Base-by-base conservation (phyloP, 2,113 vertebrate species). In the Cephalopholis sonnerati region DNA sequence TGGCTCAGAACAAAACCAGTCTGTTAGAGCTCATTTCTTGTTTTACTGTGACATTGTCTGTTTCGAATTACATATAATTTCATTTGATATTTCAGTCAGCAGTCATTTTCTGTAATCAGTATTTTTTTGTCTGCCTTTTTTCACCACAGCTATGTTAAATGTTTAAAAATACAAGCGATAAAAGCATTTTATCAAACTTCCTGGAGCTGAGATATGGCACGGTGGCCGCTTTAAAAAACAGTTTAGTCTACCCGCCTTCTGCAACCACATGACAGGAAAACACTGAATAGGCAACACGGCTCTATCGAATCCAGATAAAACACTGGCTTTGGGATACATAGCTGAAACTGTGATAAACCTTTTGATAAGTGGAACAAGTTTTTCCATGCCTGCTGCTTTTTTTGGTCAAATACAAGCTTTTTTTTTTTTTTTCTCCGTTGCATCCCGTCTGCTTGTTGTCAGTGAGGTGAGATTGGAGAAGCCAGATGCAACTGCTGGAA, bases 401-500 rank as follows among this genome's bases (percentile, higher is more conserved):
- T 68, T 20, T 32, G 5, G 3, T 24, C 32, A 15, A 65, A 17
- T 2, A 46, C 1, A 1, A 62, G 71, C 5, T 7, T 36, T 65
- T 59, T 62, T 76, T 67, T 7, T 36, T 65, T 59, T 62, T 76
- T 67, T 22, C 53, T 12, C 64, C 16, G 7, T 5, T 73, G 62
- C 76, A 69, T 75, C 76, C 72, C 13, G 51, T 27, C 71, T 70
- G 71, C 77, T 80, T 4, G 69, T 70, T 87, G 78, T 82, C 74
- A 50, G 50, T 13, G 68, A 27, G 32, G 57, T 53, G 46, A 50
- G 81, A 66, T 76, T 70, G 58, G 57, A 78, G 73, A 87, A 76
- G 83, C 81, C 90, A 89, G 87, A 84, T 89, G 89, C 64, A 73
- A 87, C 71, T 67, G n/a, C 82, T 78, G 87, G 79, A 87, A 75